Percentiles rank a stretch among this genome's conserved stretches.
These are phyloP conservation scores for Brenthis daphne DNA, from an alignment of 2,888 invertebrate genomes.

Conservation along the genomic window DNA sequence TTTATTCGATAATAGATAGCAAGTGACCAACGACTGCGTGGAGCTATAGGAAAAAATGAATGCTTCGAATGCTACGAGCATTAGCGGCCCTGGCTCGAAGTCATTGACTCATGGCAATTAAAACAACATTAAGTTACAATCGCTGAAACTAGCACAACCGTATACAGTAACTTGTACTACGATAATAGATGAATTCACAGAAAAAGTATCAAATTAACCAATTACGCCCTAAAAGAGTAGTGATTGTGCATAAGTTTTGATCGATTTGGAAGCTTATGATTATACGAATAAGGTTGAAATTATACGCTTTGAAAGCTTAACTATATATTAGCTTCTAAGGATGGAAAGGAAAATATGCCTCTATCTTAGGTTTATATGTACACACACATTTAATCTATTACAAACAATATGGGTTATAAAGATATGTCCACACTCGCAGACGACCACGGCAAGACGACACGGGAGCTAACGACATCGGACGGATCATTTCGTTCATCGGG, in stretches of 20 bases:
- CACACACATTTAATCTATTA: not conserved
- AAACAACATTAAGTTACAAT: slow-evolving; percentile 41
- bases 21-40: not conserved
- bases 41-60: not conserved
- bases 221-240: not conserved
- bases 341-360: not conserved
- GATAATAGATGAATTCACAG: slow-evolving; percentile 22
- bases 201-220: slow-evolving; percentile 6
- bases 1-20: too few relatives aligned
- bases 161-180: slow-evolving; percentile 28
- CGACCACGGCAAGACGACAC: slow-evolving; percentile 56
- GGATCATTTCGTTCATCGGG: slow-evolving; percentile 71
- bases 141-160: slow-evolving; percentile 33
- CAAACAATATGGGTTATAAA: slow-evolving; percentile 18
- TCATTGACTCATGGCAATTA: slow-evolving; percentile 43
- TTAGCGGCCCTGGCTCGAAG: slow-evolving; percentile 22
- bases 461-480: slow-evolving; percentile 72
- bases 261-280: not conserved
- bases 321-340: too few relatives aligned
- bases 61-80: slow-evolving; percentile 4
- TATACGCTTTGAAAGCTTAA: too few relatives aligned
- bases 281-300: too few relatives aligned
- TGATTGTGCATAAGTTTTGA: not conserved
- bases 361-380: slow-evolving; percentile 1
- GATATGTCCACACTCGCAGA: slow-evolving; percentile 39